Conservation (phyloP, 2,797 vertebrate species). For the Hydrolagus colliei region DNA sequence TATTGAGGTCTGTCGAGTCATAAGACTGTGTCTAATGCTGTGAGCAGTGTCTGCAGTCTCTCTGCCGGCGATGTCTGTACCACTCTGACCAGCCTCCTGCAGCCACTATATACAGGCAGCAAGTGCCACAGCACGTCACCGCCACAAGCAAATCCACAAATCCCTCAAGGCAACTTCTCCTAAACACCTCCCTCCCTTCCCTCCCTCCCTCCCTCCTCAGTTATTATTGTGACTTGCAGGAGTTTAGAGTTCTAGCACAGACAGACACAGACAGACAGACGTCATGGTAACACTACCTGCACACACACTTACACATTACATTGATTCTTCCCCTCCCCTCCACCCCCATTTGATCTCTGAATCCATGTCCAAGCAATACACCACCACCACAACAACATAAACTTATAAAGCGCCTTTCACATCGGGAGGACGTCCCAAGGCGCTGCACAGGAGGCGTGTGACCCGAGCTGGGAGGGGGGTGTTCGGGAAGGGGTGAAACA, state of each 20-base stretch:
- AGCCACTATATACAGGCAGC: constrained; percentile 67
- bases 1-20: constrained; percentile 63
- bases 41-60: constrained; percentile 64
- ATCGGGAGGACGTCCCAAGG: too few relatives aligned
- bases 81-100: constrained; percentile 77
- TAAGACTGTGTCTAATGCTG: constrained; percentile 73
- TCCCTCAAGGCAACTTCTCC: constrained; percentile 46
- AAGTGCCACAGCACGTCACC: constrained; percentile 54
- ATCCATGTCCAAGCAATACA: too few relatives aligned
- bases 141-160: constrained; percentile 66
- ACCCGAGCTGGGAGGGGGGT: too few relatives aligned
- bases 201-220: too few relatives aligned
- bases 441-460: too few relatives aligned
- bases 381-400: too few relatives aligned
- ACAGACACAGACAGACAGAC: too few relatives aligned
- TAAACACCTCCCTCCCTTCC: constrained; percentile 32
- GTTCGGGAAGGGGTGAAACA: too few relatives aligned
- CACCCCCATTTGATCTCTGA: background rate
- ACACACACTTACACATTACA: background rate
- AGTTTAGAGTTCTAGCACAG: too few relatives aligned
- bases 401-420: too few relatives aligned
- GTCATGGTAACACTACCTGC: background rate
- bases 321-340: background rate
- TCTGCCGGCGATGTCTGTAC: constrained; percentile 84
- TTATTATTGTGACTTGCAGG: too few relatives aligned